Evolutionary conservation across 2,888 invertebrate genomes (phyloP).

Genomic region (Dicyrtoma fusca): DNA sequence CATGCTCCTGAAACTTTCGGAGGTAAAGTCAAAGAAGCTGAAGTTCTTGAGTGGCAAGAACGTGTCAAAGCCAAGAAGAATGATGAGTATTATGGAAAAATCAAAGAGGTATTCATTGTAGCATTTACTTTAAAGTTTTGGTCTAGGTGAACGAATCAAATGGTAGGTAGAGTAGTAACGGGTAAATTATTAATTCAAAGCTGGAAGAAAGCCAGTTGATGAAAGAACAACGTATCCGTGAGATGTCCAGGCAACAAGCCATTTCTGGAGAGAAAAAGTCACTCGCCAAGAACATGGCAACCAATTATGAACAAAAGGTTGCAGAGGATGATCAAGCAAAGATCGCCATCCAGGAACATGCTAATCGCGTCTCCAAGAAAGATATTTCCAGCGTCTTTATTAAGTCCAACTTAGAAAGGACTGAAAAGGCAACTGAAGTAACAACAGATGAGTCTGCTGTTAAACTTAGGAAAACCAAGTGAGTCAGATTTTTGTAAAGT

Average conservation of each 20-base stretch:
- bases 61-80: conserved; percentile 76
- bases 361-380: conserved; percentile 44
- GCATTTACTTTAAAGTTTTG: neutral
- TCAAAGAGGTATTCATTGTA: conserved; percentile 65
- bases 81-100: conserved; percentile 79
- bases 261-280: conserved; percentile 81
- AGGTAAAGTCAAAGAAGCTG: conserved; percentile 62
- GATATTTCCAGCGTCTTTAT: conserved; percentile 51
- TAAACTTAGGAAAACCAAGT: conserved; percentile 39
- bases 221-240: conserved; percentile 78
- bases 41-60: conserved; percentile 77
- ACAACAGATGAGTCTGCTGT: conserved; percentile 17
- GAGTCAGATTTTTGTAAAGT: conserved; percentile 37
- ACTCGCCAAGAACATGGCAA: conserved; percentile 78
- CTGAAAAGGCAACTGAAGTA: conserved; percentile 39
- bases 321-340: conserved; percentile 47
- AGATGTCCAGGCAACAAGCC: conserved; percentile 78
- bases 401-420: conserved; percentile 37
- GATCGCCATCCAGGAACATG: conserved; percentile 45
- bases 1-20: conserved; percentile 34
- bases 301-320: conserved; percentile 62
- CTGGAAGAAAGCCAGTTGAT: conserved; percentile 82
- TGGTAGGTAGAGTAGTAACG: neutral
- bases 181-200: conserved; percentile 48
- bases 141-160: neutral